Evolutionary conservation across 2,113 vertebrate genomes (phyloP).

Genomic region (Eretmodus cyanostictus): DNA sequence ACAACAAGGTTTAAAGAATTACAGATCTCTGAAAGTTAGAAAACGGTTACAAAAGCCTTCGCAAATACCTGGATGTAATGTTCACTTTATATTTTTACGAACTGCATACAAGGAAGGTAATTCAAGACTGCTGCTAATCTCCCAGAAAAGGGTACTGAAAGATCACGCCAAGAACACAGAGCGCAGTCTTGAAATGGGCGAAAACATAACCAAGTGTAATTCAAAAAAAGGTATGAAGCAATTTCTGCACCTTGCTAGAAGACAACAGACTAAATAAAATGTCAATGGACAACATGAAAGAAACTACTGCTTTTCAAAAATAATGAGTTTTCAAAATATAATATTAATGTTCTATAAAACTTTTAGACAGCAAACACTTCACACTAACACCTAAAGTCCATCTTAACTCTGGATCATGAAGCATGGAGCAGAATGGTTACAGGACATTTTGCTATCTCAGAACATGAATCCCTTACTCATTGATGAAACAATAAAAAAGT

Average conservation of each 20-base stretch:
- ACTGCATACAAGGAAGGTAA: neutral
- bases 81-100: neutral
- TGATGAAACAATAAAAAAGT: fast-evolving
- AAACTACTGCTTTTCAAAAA: neutral
- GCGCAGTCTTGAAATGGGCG: neutral
- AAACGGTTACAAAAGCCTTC: neutral
- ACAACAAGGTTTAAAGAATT: neutral
- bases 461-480: neutral
- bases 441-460: neutral
- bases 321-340: neutral
- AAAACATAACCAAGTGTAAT: neutral
- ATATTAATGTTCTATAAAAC: neutral
- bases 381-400: neutral
- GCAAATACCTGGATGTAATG: neutral
- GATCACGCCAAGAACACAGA: neutral
- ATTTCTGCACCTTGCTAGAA: neutral
- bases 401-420: neutral
- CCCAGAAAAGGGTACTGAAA: neutral
- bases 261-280: neutral
- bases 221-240: neutral
- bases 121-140: neutral
- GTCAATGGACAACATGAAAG: neutral
- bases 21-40: neutral
- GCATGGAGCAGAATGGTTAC: neutral
- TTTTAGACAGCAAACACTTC: neutral